phyloP scores from a whole-genome alignment of 2,113 vertebrate genomes.

The Dasyurus viverrinus region DNA sequence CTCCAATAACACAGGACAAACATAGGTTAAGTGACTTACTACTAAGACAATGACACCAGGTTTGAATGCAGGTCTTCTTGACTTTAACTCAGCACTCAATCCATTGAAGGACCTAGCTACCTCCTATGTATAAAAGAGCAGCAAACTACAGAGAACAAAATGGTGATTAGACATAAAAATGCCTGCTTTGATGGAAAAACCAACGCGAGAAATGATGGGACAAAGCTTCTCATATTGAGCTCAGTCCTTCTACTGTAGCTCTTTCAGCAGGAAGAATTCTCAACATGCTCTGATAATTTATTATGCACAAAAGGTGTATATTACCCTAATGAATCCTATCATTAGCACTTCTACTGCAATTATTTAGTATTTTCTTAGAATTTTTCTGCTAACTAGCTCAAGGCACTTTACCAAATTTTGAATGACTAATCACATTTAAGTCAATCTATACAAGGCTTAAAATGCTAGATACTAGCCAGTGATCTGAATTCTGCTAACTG shows the following conservation, averaged over 20 bases:
- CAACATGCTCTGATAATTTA: not conserved
- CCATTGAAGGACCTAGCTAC: not conserved
- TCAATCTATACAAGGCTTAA: not conserved
- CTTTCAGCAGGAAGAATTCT: not conserved
- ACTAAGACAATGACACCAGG: not conserved
- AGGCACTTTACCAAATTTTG: slow-evolving; percentile 19
- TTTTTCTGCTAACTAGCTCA: not conserved
- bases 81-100: not conserved
- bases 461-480: not conserved
- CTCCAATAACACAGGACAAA: not conserved
- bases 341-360: slow-evolving; percentile 4
- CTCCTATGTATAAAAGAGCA: not conserved
- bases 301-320: not conserved
- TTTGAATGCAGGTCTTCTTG: not conserved
- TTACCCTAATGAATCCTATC: slow-evolving; percentile 32
- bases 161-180: not conserved
- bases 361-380: slow-evolving; percentile 30
- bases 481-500: slow-evolving; percentile 31
- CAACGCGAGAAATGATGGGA: not conserved
- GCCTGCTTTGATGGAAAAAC: not conserved
- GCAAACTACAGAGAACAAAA: not conserved
- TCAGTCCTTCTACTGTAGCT: not conserved
- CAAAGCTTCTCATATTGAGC: not conserved
- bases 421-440: slow-evolving; percentile 34
- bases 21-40: not conserved